Percentiles rank a stretch among this genome's conserved stretches.
Conservation (phyloP, 2,113 vertebrate genomes). For the Chamaetylas fuelleborni region DNA sequence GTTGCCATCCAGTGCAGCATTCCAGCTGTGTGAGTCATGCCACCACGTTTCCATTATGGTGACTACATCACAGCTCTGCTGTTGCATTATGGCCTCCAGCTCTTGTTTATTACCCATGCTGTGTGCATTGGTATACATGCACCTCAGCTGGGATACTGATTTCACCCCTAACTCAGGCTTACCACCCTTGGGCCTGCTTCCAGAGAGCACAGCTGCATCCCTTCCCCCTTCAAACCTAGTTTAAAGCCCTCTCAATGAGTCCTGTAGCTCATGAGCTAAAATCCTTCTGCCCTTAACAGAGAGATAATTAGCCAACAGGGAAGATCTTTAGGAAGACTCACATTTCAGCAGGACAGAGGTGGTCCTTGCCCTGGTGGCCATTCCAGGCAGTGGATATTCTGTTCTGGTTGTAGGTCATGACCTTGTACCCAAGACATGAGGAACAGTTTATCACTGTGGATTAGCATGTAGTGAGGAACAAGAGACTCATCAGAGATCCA, state of each 20-base stretch:
- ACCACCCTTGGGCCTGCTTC: background rate
- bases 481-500: background rate
- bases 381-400: background rate
- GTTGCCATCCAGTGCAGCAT: background rate
- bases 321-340: background rate
- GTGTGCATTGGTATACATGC: fast-evolving
- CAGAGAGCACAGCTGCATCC: background rate
- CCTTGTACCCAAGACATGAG: background rate
- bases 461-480: background rate
- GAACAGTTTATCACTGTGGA: background rate
- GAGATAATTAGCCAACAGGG: background rate
- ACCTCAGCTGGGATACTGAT: background rate
- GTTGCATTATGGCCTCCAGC: background rate
- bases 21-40: background rate
- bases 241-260: background rate
- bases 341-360: background rate
- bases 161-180: background rate
- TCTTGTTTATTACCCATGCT: background rate
- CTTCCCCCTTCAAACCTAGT: background rate
- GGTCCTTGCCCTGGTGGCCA: background rate
- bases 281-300: background rate
- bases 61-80: fast-evolving
- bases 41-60: fast-evolving
- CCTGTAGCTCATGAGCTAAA: background rate
- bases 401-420: background rate